These are phyloP conservation scores for Oncorhynchus mykiss DNA, from an alignment of 2,113 vertebrate species.

Conservation along the genomic window DNA sequence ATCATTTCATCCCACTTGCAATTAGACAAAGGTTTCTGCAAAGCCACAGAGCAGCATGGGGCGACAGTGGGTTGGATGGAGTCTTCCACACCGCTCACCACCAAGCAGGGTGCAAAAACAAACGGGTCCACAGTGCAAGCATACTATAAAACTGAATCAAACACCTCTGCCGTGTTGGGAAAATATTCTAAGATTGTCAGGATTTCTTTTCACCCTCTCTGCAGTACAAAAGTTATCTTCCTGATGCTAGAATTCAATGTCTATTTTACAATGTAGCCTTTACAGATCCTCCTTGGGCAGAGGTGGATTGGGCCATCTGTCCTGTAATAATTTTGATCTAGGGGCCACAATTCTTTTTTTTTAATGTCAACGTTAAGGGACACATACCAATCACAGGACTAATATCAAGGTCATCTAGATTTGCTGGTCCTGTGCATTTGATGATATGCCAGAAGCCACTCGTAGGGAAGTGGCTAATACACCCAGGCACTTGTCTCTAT, in stretches of 20 bases:
- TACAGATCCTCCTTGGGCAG: constrained; percentile 17
- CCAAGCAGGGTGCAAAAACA: neutral
- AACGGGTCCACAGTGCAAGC: neutral
- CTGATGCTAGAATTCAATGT: neutral
- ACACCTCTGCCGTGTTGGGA: neutral
- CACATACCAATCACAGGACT: constrained; percentile 51
- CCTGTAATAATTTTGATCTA: constrained; percentile 51
- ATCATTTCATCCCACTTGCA: constrained; percentile 60
- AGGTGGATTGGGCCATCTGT: constrained; percentile 45
- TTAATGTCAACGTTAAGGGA: constrained; percentile 48
- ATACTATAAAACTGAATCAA: neutral
- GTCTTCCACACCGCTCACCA: neutral
- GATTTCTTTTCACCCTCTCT: neutral
- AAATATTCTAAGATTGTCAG: neutral
- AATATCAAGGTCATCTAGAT: constrained; percentile 55
- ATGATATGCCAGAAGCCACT: constrained; percentile 48
- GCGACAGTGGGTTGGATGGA: neutral
- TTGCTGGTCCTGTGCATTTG: constrained; percentile 56
- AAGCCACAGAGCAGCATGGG: neutral
- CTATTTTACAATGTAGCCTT: constrained; percentile 1
- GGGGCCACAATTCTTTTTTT: constrained; percentile 51
- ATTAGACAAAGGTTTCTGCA: constrained; percentile 53
- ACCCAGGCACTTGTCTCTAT: constrained; percentile 42
- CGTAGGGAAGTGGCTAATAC: constrained; percentile 48
- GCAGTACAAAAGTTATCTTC: neutral